Percentiles rank a stretch among this genome's conserved stretches.
phyloP scores from a whole-genome alignment of 2,113 vertebrate species.

The Machaerirhynchus nigripectus region DNA sequence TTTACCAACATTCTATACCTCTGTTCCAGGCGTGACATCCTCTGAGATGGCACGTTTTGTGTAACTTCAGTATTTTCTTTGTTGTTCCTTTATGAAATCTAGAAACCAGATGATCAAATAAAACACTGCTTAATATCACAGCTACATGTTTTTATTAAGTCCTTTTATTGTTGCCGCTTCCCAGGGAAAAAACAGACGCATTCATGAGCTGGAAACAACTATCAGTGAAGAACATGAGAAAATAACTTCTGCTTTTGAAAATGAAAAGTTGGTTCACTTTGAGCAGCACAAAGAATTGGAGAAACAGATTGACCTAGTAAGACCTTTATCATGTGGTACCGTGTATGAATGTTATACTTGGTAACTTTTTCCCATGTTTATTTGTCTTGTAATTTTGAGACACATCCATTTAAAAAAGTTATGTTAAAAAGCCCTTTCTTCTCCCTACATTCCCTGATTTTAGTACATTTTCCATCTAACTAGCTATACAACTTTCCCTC shows the following conservation, averaged over 20 bases:
- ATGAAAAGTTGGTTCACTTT: conserved; percentile 73
- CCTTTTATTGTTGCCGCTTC: neutral
- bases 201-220: conserved; percentile 81
- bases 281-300: conserved; percentile 83
- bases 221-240: conserved; percentile 79
- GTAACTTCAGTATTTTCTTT: neutral
- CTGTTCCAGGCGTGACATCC: neutral
- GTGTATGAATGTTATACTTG: neutral
- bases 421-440: neutral
- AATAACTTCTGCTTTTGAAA: conserved; percentile 80
- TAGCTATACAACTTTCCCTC: neutral
- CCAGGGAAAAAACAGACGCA: conserved; percentile 77
- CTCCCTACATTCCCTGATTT: neutral
- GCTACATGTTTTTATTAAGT: neutral
- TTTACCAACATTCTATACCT: neutral
- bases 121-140: neutral
- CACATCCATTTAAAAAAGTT: neutral
- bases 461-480: neutral
- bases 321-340: neutral
- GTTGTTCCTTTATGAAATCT: neutral
- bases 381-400: neutral
- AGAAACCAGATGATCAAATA: neutral
- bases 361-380: neutral
- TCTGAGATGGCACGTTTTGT: neutral
- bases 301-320: conserved; percentile 85